phyloP scores from a whole-genome alignment of 1,140 invertebrate species.

The Papilio aristodemus region DNA sequence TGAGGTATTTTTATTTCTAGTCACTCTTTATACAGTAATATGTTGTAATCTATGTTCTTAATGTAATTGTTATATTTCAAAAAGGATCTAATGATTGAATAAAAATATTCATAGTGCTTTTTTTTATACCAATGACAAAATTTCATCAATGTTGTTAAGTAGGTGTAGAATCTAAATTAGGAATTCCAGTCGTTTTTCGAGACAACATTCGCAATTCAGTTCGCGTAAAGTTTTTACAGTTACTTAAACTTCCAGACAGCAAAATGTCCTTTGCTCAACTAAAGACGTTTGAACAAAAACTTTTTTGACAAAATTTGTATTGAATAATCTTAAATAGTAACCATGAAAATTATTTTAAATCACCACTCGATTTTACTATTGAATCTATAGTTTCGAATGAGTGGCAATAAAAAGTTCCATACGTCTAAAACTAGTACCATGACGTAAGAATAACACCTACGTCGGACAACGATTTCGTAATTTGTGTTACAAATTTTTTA shows the following conservation, averaged over 20 bases:
- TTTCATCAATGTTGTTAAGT: not conserved
- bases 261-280: conserved; percentile 15
- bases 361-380: not conserved
- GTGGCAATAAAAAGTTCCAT: not conserved
- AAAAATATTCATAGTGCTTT: too few species aligned
- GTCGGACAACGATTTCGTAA: not conserved
- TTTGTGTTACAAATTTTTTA: not conserved
- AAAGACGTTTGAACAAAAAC: not conserved
- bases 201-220: conserved; percentile 6
- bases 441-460: not conserved
- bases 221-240: conserved; percentile 18
- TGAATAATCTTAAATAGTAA: not conserved
- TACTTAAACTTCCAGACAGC: conserved; percentile 7
- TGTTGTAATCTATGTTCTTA: too few species aligned
- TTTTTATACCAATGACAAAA: too few species aligned
- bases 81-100: too few species aligned
- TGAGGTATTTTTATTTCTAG: too few species aligned
- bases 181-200: conserved; percentile 16
- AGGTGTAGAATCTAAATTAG: conserved; percentile 1
- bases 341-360: not conserved
- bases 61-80: too few species aligned
- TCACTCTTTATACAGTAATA: too few species aligned
- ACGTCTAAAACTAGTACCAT: not conserved
- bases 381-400: not conserved
- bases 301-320: not conserved